These are phyloP conservation scores for Tanypteryx hageni DNA, from an alignment of 2,888 invertebrate species.

Conservation along the genomic window DNA sequence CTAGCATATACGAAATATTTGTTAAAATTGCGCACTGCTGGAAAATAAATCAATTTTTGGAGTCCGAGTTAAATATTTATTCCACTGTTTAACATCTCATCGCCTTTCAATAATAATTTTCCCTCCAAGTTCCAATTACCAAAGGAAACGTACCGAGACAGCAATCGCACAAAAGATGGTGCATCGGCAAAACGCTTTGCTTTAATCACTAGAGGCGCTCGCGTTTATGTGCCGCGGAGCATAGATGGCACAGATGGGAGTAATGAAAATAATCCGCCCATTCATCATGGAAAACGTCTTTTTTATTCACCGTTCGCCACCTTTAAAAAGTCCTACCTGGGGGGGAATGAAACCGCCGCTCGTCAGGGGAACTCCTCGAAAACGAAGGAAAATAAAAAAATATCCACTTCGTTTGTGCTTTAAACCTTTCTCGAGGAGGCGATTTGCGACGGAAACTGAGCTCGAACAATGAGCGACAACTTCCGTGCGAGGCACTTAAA, in stretches of 20 bases:
- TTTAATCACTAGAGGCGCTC: too few relatives aligned
- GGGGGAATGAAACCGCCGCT: neutral
- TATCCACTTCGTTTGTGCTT: neutral
- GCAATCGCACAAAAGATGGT: neutral
- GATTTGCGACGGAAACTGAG: constrained; percentile 37
- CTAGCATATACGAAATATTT: too few relatives aligned
- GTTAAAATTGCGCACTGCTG: too few relatives aligned
- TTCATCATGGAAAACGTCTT: neutral
- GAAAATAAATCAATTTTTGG: too few relatives aligned
- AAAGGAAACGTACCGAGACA: neutral
- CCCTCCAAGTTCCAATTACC: neutral
- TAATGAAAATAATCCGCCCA: too few relatives aligned
- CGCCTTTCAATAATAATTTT: neutral
- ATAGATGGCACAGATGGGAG: neutral
- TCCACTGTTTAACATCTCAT: neutral
- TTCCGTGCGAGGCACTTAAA: constrained; percentile 49
- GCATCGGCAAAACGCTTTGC: neutral
- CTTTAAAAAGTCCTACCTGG: neutral
- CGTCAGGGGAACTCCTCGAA: neutral
- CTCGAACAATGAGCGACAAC: constrained; percentile 39
- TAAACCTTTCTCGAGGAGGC: constrained; percentile 26
- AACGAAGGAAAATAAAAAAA: neutral
- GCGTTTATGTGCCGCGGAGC: neutral
- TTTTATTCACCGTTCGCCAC: neutral
- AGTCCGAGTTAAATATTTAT: too few relatives aligned